Evolutionary conservation across 2,113 vertebrate species (phyloP).

Genomic region (Chascanopsetta lugubris): DNA sequence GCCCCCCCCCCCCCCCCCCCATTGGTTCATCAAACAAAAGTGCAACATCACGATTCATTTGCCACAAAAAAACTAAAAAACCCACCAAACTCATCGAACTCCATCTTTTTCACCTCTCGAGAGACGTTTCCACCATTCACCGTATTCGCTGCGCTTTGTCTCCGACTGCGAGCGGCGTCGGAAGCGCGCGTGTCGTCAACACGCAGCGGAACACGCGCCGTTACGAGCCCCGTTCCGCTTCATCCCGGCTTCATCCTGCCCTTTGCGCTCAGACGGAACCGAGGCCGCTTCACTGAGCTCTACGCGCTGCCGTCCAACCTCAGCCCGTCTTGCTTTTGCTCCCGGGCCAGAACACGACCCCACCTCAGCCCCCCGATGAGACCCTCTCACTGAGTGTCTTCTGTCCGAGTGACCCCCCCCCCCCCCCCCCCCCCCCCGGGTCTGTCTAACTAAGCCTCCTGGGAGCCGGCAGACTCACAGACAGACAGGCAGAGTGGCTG

Average conservation of each 20-base stretch:
- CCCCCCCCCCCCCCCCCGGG: slow-evolving; percentile 33
- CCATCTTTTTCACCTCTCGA: not conserved
- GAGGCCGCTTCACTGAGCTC: not conserved
- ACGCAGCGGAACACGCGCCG: not conserved
- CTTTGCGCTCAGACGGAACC: not conserved
- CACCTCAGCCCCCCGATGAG: slow-evolving; percentile 48
- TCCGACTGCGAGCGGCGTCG: slow-evolving; percentile 20
- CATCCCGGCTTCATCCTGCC: not conserved
- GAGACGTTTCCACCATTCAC: slow-evolving; percentile 35
- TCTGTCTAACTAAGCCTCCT: slow-evolving; percentile 61
- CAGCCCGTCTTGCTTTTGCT: slow-evolving; percentile 10
- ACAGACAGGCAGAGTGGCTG: slow-evolving; percentile 32
- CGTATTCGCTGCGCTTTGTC: slow-evolving; percentile 1
- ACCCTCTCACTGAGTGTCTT: slow-evolving; percentile 34
- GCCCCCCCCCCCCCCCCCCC: slow-evolving; percentile 15
- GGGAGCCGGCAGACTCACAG: slow-evolving; percentile 46
- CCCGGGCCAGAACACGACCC: slow-evolving; percentile 42
- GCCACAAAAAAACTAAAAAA: not conserved
- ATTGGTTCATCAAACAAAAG: not conserved
- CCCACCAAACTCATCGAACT: not conserved
- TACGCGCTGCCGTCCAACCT: not conserved
- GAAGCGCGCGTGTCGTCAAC: slow-evolving; percentile 3
- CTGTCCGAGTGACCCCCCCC: slow-evolving; percentile 50
- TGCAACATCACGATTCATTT: not conserved
- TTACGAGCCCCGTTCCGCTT: not conserved